Conservation (phyloP, 2,113 vertebrate genomes). For the Tachysurus vachellii region DNA sequence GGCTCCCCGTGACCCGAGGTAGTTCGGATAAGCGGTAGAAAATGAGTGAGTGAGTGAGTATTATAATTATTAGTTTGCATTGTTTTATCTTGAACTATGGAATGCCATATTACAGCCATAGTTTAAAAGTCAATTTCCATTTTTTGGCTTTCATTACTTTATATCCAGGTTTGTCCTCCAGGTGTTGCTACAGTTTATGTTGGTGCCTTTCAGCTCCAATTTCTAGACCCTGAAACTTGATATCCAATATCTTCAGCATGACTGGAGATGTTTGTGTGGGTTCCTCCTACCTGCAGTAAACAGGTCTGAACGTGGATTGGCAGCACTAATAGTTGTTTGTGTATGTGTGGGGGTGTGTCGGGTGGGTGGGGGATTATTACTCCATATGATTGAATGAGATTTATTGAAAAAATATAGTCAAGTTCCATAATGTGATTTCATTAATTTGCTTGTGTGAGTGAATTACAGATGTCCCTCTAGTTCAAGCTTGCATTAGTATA, state of each 20-base stretch:
- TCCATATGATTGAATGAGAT: not conserved
- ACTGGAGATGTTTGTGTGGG: not conserved
- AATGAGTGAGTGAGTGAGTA: too few relatives aligned
- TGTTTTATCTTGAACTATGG: not conserved
- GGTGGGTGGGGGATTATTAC: too few relatives aligned
- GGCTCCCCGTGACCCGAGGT: too few relatives aligned
- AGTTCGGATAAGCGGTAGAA: too few relatives aligned
- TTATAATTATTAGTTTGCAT: not conserved
- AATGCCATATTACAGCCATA: not conserved
- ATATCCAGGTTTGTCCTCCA: not conserved
- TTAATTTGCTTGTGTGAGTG: constrained; percentile 64
- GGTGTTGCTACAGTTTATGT: not conserved
- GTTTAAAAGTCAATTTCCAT: not conserved
- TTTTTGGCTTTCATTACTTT: not conserved
- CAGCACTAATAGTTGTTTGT: not conserved
- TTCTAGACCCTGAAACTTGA: not conserved
- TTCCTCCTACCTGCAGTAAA: not conserved
- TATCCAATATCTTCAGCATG: not conserved
- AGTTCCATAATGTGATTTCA: not conserved
- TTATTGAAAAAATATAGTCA: not conserved
- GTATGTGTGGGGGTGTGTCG: not conserved
- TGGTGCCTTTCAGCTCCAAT: not conserved
- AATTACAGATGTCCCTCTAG: not conserved
- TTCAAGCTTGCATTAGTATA: constrained; percentile 79
- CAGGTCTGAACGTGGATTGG: not conserved